A percentile compares a stretch with the other conserved stretches of the same genome.
Evolutionary conservation across 2,113 vertebrate genomes (phyloP).

Genomic region (Psettodes erumei): DNA sequence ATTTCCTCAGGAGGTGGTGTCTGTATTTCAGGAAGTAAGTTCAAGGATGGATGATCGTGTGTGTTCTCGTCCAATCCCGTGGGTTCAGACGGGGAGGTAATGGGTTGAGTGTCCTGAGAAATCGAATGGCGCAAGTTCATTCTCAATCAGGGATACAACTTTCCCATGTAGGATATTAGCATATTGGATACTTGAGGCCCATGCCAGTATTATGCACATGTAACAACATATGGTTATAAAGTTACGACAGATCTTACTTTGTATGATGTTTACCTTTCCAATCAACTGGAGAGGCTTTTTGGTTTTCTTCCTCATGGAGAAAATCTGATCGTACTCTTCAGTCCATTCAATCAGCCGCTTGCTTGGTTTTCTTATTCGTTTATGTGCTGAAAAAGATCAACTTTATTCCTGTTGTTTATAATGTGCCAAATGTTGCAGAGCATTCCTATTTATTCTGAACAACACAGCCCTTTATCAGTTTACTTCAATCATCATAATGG

Average conservation of each 20-base stretch:
- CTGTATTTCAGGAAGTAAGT: slow-evolving; percentile 76
- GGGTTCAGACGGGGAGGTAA: slow-evolving; percentile 35
- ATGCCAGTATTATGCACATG: not conserved
- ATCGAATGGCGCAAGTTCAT: slow-evolving; percentile 9
- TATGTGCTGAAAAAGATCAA: slow-evolving; percentile 84
- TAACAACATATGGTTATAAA: not conserved
- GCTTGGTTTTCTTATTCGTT: slow-evolving; percentile 95
- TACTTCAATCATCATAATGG: not conserved
- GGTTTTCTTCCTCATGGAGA: slow-evolving; percentile 92
- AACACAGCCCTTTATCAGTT: not conserved
- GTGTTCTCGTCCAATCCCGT: slow-evolving; percentile 27
- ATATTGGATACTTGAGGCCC: not conserved
- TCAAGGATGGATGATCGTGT: slow-evolving; percentile 39
- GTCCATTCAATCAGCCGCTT: slow-evolving; percentile 95
- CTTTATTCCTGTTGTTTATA: not conserved
- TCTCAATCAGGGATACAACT: not conserved
- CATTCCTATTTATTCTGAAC: not conserved
- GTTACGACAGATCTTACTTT: slow-evolving; percentile 47
- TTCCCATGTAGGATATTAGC: not conserved
- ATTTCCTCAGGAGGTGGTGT: slow-evolving; percentile 81
- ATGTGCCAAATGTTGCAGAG: not conserved
- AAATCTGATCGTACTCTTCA: slow-evolving; percentile 94
- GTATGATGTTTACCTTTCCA: slow-evolving; percentile 85
- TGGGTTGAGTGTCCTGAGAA: slow-evolving; percentile 49
- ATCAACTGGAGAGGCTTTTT: slow-evolving; percentile 87